Base-by-base conservation (phyloP, 2,888 invertebrate species). In the Eupithecia centaureata region DNA sequence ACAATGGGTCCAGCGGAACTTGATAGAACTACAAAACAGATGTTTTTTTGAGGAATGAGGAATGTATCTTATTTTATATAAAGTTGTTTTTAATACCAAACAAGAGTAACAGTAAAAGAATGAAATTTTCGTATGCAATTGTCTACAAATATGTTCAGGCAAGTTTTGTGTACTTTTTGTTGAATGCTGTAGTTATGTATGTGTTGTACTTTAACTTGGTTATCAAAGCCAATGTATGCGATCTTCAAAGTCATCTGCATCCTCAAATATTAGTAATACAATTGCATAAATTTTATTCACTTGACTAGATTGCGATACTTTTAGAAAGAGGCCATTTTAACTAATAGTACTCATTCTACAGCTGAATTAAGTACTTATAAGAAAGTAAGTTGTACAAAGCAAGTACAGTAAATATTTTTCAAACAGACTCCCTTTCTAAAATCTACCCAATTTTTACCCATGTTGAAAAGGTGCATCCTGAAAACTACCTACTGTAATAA, bases 391-490 rank as follows among this genome's bases (percentile, higher is more conserved):
- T 47, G 47, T 47, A 47, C 2, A 52, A 15, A 52, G 52, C 15
- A 52, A 52, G 52, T 52, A 52, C 52, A 52, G 15, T 27, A 52
- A 52, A 52, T 22, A 47, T 47, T 47, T 42, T 47, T 4, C 22
- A 12, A 12, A 10, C 22, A 47, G 10, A 22, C 2, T 18, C 47
- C 22, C 10, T 47, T 47, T 47, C 47, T 47, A 22, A 47, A 47
- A 47, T 47, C 47, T 65, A 60, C 63, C 61, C 8, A 57, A 63
- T 92, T 91, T 91, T 83, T 89, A 91, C 82, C 85, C 82, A 84
- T 87, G 84, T 86, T 79, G 80, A 79, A 76, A 75, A 85, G 88
- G 89, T 90, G 89, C 88, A 80, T 79, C 76, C 77, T 47, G 22
- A 42, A 42, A 3, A 47, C n/a, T n/a, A n/a, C 10, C 47, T 42